Base-by-base conservation (phyloP, 2,888 invertebrate genomes). In the Tenodera sinensis region DNA sequence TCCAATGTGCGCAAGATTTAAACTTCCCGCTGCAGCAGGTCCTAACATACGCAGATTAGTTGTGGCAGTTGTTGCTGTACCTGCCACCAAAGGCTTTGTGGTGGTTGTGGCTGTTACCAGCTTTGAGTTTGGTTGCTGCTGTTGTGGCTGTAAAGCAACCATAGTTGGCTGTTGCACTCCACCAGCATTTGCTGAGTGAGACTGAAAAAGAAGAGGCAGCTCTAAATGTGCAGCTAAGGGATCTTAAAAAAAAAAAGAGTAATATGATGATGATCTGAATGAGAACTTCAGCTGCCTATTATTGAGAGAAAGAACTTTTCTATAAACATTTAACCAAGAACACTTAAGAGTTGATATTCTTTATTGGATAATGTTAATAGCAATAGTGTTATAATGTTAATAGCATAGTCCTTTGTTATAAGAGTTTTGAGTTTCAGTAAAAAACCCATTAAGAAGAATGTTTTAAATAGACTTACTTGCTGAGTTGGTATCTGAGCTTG, bases 1-100 rank as follows among this genome's bases (percentile, higher is more conserved):
- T 85, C 94, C 94, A 54, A 95, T 93, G 89, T 95, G 94, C 1
- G 95, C 94, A 89, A 95, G 92, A 91, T 95, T 94, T 86, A 94
- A 91, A 90, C 93, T 90, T 47, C 89, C 90, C 8, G 90, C 84
- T 71, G 90, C 87, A 20, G 90, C 92, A 92, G 27, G 94, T 92
- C 1, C 94, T 93, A 94, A 93, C 93, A 95, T 94, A 25, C 95
- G 93, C 88, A 94, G 90, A 83, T 91, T 91, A 28, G 91, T 90
- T 42, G 91, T 90, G 28, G 91, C 90, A 71, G 91, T 91, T n/a
- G 91, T 88, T 25, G 85, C 27, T 9, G 85, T 28, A 90, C 89
- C 87, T 91, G 91, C 25, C 28, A 88, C 83, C 28, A 88, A 8
- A 14, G 89, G 85, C 82, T 89, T 89, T 83, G 88, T 88, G 15